Percentiles rank a stretch among this genome's conserved stretches.
Evolutionary conservation across 2,888 invertebrate species (phyloP).

Genomic region (Habroteleia sp.): DNA sequence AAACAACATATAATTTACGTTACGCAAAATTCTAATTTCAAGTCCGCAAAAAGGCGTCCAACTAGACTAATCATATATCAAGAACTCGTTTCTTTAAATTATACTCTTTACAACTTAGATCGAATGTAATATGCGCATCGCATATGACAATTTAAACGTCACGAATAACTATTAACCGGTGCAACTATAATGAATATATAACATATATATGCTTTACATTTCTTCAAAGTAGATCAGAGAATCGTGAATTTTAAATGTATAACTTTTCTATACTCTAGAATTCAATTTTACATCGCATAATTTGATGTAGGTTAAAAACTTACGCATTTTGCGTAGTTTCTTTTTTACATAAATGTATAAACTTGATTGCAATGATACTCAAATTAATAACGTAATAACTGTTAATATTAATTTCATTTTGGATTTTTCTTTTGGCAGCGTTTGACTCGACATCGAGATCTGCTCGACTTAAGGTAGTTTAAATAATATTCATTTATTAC

Average conservation of each 20-base stretch:
- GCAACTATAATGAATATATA: slow-evolving; percentile 11
- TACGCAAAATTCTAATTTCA: slow-evolving; percentile 28
- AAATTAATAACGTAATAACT: too few species aligned
- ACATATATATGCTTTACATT: slow-evolving; percentile 6
- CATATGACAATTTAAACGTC: slow-evolving; percentile 25
- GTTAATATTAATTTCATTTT: too few species aligned
- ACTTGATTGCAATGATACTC: too few species aligned
- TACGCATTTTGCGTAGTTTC: too few species aligned
- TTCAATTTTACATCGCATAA: too few species aligned
- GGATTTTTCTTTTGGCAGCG: too few species aligned
- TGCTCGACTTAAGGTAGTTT: too few species aligned
- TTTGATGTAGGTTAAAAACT: too few species aligned
- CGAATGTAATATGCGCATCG: slow-evolving; percentile 7
- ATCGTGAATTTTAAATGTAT: slow-evolving; percentile 13
- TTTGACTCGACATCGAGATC: too few species aligned
- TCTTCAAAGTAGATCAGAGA: slow-evolving; percentile 8
- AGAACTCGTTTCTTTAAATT: slow-evolving; percentile 26
- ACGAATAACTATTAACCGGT: slow-evolving; percentile 23
- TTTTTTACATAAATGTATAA: too few species aligned
- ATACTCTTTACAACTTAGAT: slow-evolving; percentile 17
- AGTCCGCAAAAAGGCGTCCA: slow-evolving; percentile 1
- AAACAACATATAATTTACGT: slow-evolving; percentile 32
- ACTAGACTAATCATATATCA: not conserved
- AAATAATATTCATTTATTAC: too few species aligned
- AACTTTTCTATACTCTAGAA: slow-evolving; percentile 1